Base-by-base conservation (phyloP, 2,797 vertebrate species). In the Cirrhinus molitorella region DNA sequence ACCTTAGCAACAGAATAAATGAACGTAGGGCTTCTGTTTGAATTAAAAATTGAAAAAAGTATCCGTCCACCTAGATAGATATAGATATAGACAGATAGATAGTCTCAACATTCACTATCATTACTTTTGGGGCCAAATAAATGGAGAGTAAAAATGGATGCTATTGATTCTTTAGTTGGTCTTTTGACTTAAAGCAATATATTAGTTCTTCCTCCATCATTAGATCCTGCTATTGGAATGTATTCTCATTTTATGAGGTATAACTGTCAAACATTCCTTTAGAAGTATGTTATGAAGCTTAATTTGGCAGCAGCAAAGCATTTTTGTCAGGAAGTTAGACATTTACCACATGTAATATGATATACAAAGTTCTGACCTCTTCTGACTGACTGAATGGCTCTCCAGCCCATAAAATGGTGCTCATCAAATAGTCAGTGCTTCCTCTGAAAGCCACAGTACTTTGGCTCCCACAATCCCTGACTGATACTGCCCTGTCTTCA, bases 51-150 rank as follows among this genome's bases (percentile, higher is more conserved):
- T 5, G 2, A 21, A 61, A 61, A 14, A 61, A 61, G 59, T 28
- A 28, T 28, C 59, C 59, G 16, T 28, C 13, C 13, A 28, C 59
- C 13, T 61, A 61, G 21, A 21, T 53, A 16, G 14, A 19, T 51
- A 49, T 16, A 49, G 4, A 16, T 5, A 49, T 5, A 49, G 14
- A 51, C 5, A 51, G 17, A 51, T 2, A 51, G 47, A 59, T 0
- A 16, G 9, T n/a, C n/a, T n/a, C n/a, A n/a, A n/a, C n/a, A n/a
- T n/a, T n/a, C n/a, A n/a, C n/a, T n/a, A n/a, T n/a, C n/a, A n/a
- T n/a, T n/a, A n/a, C n/a, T n/a, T n/a, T n/a, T n/a, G n/a, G n/a
- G 61, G 16, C 87, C 53, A 86, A 59, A 83, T 89, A 87, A 90
- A 88, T 91, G 83, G 79, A 76, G 63, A 72, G 57, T n/a, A 34